Base-by-base conservation (phyloP, 2,113 vertebrate species). In the Cyprinus carpio region DNA sequence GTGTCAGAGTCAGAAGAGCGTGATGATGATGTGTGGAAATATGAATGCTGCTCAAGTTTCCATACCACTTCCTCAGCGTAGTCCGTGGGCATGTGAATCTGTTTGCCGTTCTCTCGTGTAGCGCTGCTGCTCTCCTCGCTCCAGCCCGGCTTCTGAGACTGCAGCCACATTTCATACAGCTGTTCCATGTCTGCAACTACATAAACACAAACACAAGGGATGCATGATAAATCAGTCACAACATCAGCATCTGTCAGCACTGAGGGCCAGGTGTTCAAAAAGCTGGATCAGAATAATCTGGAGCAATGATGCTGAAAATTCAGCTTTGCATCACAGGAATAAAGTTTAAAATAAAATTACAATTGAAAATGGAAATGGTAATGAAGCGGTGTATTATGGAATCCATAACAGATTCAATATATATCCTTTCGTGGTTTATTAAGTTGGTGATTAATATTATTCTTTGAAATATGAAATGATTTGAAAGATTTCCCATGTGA, bases 31-130 rank as follows among this genome's bases (percentile, higher is more conserved):
- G 20, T 60, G 11, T 40, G 5, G 7, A 15, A n/a, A 60, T 60
- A 37, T 37, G 18, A 60, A 60, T 27, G 43, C 40, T 46, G n/a
- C n/a, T 75, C 11, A 49, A n/a, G 31, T 3, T 46, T 85, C 93
- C 96, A 96, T 92, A 99, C 98, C 86, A 97, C 96, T 85, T 98
- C 96, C 88, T 99, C 98, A 0, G 97, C 97, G 49, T 99, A 99
- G 92, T 99, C 98, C 23, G 98, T 99, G 0, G 98, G 98, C 96
- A 99, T 98, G 89, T 97, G 97, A 90, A 99, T 99, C 90, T 97
- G 97, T 85, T 98, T 98, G 84, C 97, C 96, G 5, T 98, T 98
- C 86, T 98, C 97, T 83, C 94, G 96, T 72, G 92, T 91, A 5
- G 94, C 90, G 75, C 95, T 95, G 89, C 94, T 91, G 43, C 88